Evolutionary conservation across 2,888 invertebrate genomes (phyloP).

Genomic region (Cerceris ruficornis): DNA sequence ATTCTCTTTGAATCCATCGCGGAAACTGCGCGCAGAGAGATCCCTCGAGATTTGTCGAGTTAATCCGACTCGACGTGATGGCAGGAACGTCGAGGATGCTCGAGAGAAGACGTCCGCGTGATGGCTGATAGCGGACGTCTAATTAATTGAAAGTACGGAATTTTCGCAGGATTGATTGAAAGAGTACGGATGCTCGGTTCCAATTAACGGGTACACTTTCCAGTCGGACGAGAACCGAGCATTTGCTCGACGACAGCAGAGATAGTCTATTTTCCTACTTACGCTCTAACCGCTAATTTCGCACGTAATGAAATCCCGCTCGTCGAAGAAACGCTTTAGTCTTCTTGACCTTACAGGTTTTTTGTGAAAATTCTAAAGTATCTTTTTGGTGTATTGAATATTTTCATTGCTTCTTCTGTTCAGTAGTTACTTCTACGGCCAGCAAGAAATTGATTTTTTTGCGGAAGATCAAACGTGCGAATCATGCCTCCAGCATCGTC

Average conservation of each 20-base stretch:
- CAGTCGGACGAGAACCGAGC: constrained; percentile 54
- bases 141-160: constrained; percentile 49
- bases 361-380: too few relatives aligned
- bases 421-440: neutral
- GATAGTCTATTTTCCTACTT: constrained; percentile 69
- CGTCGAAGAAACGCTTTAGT: neutral
- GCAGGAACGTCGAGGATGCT: constrained; percentile 1
- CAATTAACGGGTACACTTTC: constrained; percentile 64
- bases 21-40: too few relatives aligned
- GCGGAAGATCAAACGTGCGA: too few relatives aligned
- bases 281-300: constrained; percentile 54
- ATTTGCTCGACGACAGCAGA: constrained; percentile 64
- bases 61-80: neutral
- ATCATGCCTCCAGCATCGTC: too few relatives aligned
- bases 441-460: neutral
- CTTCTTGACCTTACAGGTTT: too few relatives aligned
- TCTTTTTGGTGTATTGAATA: too few relatives aligned
- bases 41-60: neutral
- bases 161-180: constrained; percentile 19
- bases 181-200: constrained; percentile 16
- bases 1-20: neutral
- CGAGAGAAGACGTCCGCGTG: neutral
- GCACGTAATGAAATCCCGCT: constrained; percentile 26
- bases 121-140: constrained; percentile 32
- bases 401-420: too few relatives aligned